These are phyloP conservation scores for Macrobrachium rosenbergii DNA, from an alignment of 1,140 invertebrate genomes.

Conservation along the genomic window DNA sequence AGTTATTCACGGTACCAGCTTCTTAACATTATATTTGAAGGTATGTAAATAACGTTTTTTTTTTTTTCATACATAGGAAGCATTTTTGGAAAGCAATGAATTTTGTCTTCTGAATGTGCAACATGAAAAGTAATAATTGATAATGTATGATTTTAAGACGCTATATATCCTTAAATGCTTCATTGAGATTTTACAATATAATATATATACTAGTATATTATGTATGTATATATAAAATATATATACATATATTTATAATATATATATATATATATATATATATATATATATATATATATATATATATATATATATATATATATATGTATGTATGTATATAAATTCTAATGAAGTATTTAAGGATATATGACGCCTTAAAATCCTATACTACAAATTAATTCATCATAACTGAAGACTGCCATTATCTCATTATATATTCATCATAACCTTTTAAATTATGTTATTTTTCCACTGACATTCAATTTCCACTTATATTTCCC, in stretches of 20 bases:
- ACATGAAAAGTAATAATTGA: not conserved
- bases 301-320: not conserved
- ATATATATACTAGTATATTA: not conserved
- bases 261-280: conserved; percentile 5
- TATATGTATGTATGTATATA: not conserved
- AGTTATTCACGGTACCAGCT: no score
- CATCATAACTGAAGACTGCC: not conserved
- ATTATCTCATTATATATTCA: not conserved
- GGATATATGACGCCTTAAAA: no score
- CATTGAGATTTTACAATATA: not conserved
- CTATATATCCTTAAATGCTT: not conserved
- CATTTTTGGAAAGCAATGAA: no score
- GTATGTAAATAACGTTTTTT: no score
- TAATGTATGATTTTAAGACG: not conserved
- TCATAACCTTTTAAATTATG: no score
- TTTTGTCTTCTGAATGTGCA: not conserved
- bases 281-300: not conserved
- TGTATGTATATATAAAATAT: not conserved
- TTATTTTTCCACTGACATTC: no score
- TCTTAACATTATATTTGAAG: no score
- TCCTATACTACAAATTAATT: no score
- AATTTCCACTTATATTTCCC: no score
- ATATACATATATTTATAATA: not conserved
- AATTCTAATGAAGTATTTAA: no score
- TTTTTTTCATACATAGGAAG: no score